These are phyloP conservation scores for Ectemnius lituratus DNA, from an alignment of 2,888 invertebrate species.

Conservation along the genomic window DNA sequence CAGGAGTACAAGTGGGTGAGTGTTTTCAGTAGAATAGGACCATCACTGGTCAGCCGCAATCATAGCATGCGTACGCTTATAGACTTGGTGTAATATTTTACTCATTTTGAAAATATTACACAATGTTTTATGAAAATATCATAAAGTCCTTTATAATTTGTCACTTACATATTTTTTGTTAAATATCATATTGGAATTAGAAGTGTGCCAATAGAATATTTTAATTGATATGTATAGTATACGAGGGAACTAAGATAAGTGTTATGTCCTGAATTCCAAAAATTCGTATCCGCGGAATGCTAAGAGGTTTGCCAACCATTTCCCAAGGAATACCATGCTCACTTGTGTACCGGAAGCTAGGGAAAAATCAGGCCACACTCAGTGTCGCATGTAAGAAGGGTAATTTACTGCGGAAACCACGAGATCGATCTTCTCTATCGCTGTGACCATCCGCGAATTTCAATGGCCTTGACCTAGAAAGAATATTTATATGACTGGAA, in stretches of 20 bases:
- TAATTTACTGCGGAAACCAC: constrained; percentile 12
- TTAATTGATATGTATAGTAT: too few relatives aligned
- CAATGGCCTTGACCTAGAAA: neutral
- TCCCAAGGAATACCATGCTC: constrained; percentile 5
- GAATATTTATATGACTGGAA: constrained; percentile 2
- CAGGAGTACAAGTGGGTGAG: neutral
- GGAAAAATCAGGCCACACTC: constrained; percentile 26
- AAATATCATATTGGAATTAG: too few relatives aligned
- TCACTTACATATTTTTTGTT: too few relatives aligned
- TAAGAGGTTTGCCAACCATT: constrained; percentile 14
- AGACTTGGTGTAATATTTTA: too few relatives aligned
- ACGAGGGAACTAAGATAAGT: too few relatives aligned
- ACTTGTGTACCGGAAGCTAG: constrained; percentile 20
- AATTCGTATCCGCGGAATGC: neutral
- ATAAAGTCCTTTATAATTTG: too few relatives aligned
- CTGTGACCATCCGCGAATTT: neutral
- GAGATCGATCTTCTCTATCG: constrained; percentile 4
- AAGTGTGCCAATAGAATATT: too few relatives aligned
- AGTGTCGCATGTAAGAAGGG: constrained; percentile 6
- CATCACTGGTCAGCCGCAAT: neutral
- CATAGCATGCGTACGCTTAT: neutral
- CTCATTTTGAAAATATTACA: too few relatives aligned
- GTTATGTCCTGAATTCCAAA: too few relatives aligned
- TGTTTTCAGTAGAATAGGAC: too few relatives aligned
- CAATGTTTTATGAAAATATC: too few relatives aligned